Percentiles rank a stretch among this genome's conserved stretches.
Evolutionary conservation across 2,888 invertebrate genomes (phyloP).

Genomic region (Eudasyphora cyanicolor): DNA sequence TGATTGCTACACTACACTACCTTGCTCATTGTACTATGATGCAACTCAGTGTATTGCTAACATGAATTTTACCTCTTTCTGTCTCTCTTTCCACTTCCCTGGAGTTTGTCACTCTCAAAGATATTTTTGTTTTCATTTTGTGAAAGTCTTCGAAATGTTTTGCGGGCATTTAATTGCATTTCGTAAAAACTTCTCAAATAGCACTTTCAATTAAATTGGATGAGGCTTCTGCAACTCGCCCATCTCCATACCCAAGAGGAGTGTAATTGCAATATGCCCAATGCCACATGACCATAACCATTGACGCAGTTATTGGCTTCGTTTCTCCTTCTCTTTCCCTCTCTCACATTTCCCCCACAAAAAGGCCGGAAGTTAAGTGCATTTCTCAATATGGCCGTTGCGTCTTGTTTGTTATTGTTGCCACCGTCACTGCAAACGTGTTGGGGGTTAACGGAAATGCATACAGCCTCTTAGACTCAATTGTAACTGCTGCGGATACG

Average conservation of each 20-base stretch:
- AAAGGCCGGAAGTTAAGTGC: slow-evolving; percentile 76
- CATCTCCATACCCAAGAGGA: slow-evolving; percentile 28
- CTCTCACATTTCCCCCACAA: background rate
- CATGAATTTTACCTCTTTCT: slow-evolving; percentile 13
- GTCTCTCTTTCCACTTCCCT: slow-evolving; percentile 25
- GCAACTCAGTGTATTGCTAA: slow-evolving; percentile 19
- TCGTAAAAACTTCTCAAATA: slow-evolving; percentile 73
- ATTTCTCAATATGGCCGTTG: slow-evolving; percentile 62
- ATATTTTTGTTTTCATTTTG: slow-evolving; percentile 47
- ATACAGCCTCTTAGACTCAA: slow-evolving; percentile 13
- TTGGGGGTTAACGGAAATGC: slow-evolving; percentile 54
- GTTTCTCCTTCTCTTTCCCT: background rate
- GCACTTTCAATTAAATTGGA: slow-evolving; percentile 78
- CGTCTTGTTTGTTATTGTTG: slow-evolving; percentile 52
- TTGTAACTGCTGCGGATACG: background rate
- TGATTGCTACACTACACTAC: no score
- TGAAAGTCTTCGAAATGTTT: slow-evolving; percentile 66
- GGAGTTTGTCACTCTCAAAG: slow-evolving; percentile 38
- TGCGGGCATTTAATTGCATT: slow-evolving; percentile 78
- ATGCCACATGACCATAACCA: slow-evolving; percentile 40
- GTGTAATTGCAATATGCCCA: slow-evolving; percentile 12
- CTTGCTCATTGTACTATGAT: no score
- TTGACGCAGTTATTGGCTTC: slow-evolving; percentile 55
- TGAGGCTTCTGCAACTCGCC: slow-evolving; percentile 40
- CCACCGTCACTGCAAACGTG: background rate